Base-by-base conservation (phyloP, 2,888 invertebrate species). In the Fragum whitleyi region DNA sequence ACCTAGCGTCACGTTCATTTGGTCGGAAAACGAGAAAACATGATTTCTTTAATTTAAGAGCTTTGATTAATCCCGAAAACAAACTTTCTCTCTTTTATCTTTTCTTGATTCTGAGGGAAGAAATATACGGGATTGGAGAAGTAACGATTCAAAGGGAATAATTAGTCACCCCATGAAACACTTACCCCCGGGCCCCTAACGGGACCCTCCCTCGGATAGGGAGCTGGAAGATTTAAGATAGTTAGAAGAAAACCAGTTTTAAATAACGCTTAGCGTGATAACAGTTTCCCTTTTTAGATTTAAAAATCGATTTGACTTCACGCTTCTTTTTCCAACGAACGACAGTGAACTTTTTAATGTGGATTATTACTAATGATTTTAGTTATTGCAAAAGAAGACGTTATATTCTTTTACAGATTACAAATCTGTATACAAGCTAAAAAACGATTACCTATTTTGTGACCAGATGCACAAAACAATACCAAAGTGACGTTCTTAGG, bases 1-100 rank as follows among this genome's bases (percentile, higher is more conserved):
- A 19, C 9, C 3, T 23, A 26, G 65, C 65, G 36, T 36, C 42
- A 23, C 65, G 26, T n/a, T 42, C 36, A 65, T 36, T 65, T 32
- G 42, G 19, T 36, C 42, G 65, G 42, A 65, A 65, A 39, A 21
- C 26, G 39, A 26, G 65, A 65, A 61, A 29, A 42, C 36, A 42
- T 42, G 65, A 65, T 39, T 65, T 65, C 65, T 65, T 65, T 65
- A 65, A 65, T 65, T 65, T 65, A 65, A 65, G 65, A 65, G 61
- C 62, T 11, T 16, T 36, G 65, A 65, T 39, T 39, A 21, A 61
- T 42, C 65, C 21, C 42, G 42, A 42, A 42, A 65, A 65, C 65
- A 65, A 65, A 36, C 62, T 32, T 36, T 32, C 36, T 42, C 39
- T 39, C 19, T 65, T 65, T 42, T 65, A 62, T 65, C 23, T 65